phyloP scores from a whole-genome alignment of 64 coral and sea anemone species.

The Acropora tenuis region DNA sequence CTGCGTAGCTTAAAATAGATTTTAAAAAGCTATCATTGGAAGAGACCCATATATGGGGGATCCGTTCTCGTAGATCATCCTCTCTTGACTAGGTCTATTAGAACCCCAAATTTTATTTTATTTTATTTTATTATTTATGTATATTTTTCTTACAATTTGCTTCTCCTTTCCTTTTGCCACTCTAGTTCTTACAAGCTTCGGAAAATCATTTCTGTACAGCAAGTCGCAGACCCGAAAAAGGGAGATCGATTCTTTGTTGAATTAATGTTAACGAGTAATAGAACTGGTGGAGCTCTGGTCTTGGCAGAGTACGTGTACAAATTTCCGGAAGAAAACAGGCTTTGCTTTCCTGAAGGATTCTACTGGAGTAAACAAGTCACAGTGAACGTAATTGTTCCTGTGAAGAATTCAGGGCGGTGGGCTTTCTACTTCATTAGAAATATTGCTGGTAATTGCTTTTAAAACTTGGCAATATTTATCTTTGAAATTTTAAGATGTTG shows the following conservation, averaged over 20 bases:
- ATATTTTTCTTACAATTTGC: background rate
- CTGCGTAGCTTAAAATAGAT: too few relatives aligned
- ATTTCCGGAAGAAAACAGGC: background rate
- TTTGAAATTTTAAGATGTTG: too few relatives aligned
- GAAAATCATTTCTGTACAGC: constrained; percentile 62
- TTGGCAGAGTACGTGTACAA: constrained; percentile 77
- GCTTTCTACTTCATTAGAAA: constrained; percentile 81
- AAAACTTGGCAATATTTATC: too few relatives aligned
- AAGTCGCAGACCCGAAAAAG: constrained; percentile 54
- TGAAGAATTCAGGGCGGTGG: constrained; percentile 80
- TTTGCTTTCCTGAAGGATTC: constrained; percentile 83
- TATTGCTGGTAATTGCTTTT: constrained; percentile 64
- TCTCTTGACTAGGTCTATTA: background rate
- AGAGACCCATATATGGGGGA: too few relatives aligned
- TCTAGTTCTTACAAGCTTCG: background rate
- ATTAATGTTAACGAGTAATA: constrained; percentile 43
- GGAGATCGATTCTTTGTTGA: constrained; percentile 75
- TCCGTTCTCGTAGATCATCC: too few relatives aligned
- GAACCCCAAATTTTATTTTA: background rate
- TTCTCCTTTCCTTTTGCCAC: background rate
- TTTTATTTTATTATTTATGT: background rate
- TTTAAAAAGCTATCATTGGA: too few relatives aligned
- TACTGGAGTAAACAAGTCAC: constrained; percentile 74
- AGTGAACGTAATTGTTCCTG: constrained; percentile 79
- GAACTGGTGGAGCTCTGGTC: constrained; percentile 23